A percentile compares a stretch with the other conserved stretches of the same genome.
phyloP scores from a whole-genome alignment of 2,113 vertebrate species.

The Pseudopodoces humilis region DNA sequence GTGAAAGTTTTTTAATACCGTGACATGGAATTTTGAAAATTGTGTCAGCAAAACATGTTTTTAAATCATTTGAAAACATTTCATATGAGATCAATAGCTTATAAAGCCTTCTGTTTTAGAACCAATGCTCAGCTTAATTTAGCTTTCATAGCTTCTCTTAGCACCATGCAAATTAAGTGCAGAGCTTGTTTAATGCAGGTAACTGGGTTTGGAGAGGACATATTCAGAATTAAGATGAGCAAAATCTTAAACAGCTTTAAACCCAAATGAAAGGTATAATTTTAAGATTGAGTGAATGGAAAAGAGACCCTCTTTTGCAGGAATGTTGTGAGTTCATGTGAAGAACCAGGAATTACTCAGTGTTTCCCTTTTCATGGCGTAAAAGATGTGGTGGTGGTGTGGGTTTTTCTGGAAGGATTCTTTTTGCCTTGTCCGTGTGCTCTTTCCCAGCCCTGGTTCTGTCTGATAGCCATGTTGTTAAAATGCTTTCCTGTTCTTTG shows the following conservation, averaged over 20 bases:
- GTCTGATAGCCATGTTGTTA: not conserved
- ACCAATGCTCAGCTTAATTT: not conserved
- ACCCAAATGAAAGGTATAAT: not conserved
- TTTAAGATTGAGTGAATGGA: not conserved
- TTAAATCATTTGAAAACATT: not conserved
- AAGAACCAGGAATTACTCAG: not conserved
- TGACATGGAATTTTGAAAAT: not conserved
- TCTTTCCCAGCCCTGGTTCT: not conserved
- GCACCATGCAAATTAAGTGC: not conserved
- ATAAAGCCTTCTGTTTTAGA: not conserved
- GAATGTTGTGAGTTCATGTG: not conserved
- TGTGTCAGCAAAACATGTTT: not conserved
- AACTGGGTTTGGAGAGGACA: not conserved
- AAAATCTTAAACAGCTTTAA: not conserved
- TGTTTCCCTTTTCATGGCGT: not conserved
- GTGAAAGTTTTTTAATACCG: not conserved
- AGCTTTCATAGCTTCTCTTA: not conserved
- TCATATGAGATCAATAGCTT: not conserved
- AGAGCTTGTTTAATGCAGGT: not conserved
- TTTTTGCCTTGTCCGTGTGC: not conserved
- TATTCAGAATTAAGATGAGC: not conserved
- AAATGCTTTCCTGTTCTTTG: not conserved
- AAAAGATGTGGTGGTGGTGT: not conserved
- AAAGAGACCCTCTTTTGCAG: not conserved
- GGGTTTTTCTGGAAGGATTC: not conserved